A percentile compares a stretch with the other conserved stretches of the same genome.
Conservation (phyloP, 2,797 vertebrate species). For the Sebastes jordani region DNA sequence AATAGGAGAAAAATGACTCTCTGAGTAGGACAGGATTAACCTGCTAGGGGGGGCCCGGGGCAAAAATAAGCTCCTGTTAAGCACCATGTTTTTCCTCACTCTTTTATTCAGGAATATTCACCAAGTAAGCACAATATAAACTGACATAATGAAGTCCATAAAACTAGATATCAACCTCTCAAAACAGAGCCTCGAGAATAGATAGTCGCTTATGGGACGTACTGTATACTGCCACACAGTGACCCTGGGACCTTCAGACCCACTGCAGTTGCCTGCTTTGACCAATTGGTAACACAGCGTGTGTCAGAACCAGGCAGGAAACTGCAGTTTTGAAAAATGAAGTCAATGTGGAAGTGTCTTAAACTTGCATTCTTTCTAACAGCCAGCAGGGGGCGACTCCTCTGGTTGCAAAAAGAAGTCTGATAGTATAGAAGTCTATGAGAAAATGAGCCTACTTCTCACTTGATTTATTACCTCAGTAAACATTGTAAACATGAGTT, state of each 20-base stretch:
- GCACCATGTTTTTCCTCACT: background rate
- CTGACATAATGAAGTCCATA: background rate
- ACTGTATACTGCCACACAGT: background rate
- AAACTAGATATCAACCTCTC: background rate
- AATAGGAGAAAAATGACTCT: background rate
- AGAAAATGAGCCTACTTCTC: accelerated
- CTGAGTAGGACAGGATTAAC: constrained; percentile 1
- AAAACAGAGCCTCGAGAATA: background rate
- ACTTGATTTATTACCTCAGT: too few species aligned
- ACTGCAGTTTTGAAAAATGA: too few species aligned
- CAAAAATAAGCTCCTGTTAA: background rate
- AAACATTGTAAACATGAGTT: too few species aligned
- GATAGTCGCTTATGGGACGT: background rate
- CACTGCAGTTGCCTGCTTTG: background rate
- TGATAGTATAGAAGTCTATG: too few species aligned
- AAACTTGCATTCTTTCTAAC: too few species aligned
- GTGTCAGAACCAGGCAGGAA: background rate
- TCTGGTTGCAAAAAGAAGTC: too few species aligned
- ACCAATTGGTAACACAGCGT: background rate
- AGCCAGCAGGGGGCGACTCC: too few species aligned
- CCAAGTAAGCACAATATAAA: background rate
- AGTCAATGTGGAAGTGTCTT: too few species aligned
- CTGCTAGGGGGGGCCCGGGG: background rate
- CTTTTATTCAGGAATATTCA: background rate
- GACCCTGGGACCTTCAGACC: background rate